Base-by-base conservation (phyloP, 2,888 invertebrate genomes). In the Lasioglossum pauxillum region DNA sequence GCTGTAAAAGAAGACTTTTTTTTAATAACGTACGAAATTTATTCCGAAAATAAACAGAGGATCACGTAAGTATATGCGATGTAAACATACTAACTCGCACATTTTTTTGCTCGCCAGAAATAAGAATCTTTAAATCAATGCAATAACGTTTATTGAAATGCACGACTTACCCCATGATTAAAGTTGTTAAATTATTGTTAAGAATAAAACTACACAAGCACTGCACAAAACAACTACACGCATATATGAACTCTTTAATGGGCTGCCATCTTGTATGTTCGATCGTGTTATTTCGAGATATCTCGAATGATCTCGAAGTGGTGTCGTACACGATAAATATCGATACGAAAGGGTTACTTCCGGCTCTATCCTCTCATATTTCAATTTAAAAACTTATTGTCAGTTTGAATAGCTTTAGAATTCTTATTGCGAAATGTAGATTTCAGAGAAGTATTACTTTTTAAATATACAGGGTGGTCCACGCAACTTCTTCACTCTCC, bases 81-180 rank as follows among this genome's bases (percentile, higher is more conserved):
- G 89, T 89, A 89, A 89, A 89, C 89, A 89, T 84, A 85, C 82
- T 80, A 83, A n/a, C 57, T 79, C 72, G 53, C 60, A 64, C 71
- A 74, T 75, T 31, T 19, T 71, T 77, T 72, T 64, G 7, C 31
- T 23, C 53, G 67, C 23, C 41, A n/a, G 49, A 69, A 75, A 7
- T 12, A 53, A 44, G 60, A 31, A 27, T 31, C 31, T 35, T 27
- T 14, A 14, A 31, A 38, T 23, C 41, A 74, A 4, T n/a, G 19
- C 49, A 67, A 38, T 23, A 69, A 78, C 12, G 5, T 14, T 67
- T 44, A 69, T 73, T 31, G 23, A 81, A 38, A 49, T 78, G 67
- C 27, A 5, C 14, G 10, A 85, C 91, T 88, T 85, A 91, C 91
- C 91, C 92, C 92, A 91, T 91, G 78, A 83, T 91, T 64, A 87